These are phyloP conservation scores for Phacellophora camtschatica DNA, from an alignment of 30 jellyfish, hydroid and myxozoan species.

Conservation along the genomic window DNA sequence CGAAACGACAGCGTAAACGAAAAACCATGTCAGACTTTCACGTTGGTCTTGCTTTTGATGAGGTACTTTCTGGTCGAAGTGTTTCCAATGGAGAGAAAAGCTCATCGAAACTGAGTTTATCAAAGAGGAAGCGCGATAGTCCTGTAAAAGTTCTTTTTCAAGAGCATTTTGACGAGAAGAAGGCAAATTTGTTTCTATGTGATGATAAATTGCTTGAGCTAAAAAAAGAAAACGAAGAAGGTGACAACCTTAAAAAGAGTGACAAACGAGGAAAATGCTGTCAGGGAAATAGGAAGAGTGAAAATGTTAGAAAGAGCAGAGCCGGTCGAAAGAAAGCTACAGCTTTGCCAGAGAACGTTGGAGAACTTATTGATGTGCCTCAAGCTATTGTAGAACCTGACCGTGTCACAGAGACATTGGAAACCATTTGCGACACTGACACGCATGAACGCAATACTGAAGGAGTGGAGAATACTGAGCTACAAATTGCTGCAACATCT, in stretches of 20 bases:
- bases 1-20: slow-evolving; percentile 81
- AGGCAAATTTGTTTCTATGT: neutral
- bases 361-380: too few species aligned
- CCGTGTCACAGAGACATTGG: too few species aligned
- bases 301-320: too few species aligned
- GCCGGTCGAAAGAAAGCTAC: too few species aligned
- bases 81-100: slow-evolving; percentile 33
- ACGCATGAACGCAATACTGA: too few species aligned
- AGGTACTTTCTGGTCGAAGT: slow-evolving; percentile 28
- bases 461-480: too few species aligned
- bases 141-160: slow-evolving; percentile 1
- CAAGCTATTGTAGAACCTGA: too few species aligned
- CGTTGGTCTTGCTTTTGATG: slow-evolving; percentile 69
- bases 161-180: neutral
- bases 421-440: too few species aligned
- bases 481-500: too few species aligned
- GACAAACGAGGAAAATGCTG: too few species aligned
- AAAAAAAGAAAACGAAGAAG: neutral
- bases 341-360: too few species aligned
- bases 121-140: slow-evolving; percentile 33
- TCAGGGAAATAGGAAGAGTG: too few species aligned
- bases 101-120: neutral
- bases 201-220: neutral
- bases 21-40: slow-evolving; percentile 74
- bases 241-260: neutral